Evolutionary conservation across 2,888 invertebrate genomes (phyloP).

Genomic region (Drosophila subquinaria): DNA sequence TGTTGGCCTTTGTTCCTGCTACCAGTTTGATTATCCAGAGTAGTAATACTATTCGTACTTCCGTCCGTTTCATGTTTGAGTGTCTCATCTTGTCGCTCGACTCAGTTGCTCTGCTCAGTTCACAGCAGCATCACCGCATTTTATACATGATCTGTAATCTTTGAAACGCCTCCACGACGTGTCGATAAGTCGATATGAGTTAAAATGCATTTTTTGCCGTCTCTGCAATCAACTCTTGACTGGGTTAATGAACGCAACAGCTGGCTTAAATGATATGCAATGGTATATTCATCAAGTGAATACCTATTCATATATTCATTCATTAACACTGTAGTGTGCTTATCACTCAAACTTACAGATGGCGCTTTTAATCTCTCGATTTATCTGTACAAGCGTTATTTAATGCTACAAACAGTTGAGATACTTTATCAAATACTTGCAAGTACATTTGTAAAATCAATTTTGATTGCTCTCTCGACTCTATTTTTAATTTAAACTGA

Average conservation of each 20-base stretch:
- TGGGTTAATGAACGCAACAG: slow-evolving; percentile 20
- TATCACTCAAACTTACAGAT: not conserved
- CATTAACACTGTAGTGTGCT: not conserved
- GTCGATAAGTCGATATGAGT: slow-evolving; percentile 32
- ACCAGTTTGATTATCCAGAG: not conserved
- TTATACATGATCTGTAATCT: slow-evolving; percentile 43
- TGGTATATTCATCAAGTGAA: not conserved
- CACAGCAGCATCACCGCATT: slow-evolving; percentile 1
- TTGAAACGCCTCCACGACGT: slow-evolving; percentile 21
- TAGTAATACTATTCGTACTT: not conserved
- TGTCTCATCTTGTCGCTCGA: slow-evolving; percentile 2
- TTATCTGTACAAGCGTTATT: not conserved
- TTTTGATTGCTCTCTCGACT: not conserved
- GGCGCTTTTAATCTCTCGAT: not conserved
- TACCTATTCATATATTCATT: not conserved
- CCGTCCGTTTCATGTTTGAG: slow-evolving; percentile 6
- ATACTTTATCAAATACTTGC: not conserved
- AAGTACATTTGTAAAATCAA: not conserved
- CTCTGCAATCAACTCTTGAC: slow-evolving; percentile 12
- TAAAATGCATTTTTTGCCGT: slow-evolving; percentile 24
- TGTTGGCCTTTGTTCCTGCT: not conserved
- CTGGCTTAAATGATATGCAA: not conserved
- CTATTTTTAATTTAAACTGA: too few relatives aligned
- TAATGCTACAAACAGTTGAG: not conserved
- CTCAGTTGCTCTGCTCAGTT: not conserved